These are phyloP conservation scores for Tanypteryx hageni DNA, from an alignment of 2,888 invertebrate species.

Conservation along the genomic window DNA sequence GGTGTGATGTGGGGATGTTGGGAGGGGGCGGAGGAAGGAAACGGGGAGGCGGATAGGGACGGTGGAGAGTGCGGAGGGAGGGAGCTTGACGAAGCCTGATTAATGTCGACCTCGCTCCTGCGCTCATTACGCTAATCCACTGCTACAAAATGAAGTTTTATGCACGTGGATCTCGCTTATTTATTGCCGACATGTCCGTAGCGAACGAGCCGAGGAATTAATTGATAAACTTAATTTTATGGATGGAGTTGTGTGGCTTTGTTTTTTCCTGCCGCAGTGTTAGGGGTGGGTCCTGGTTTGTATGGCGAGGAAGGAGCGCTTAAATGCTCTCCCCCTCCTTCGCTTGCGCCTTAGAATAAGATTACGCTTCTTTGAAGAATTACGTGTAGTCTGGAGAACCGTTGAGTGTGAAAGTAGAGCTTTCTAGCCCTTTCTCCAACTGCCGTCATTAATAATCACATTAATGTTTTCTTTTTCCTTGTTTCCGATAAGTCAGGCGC, in stretches of 20 bases:
- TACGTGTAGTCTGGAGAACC: neutral
- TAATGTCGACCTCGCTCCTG: constrained; percentile 67
- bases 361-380: neutral
- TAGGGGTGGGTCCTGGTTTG: neutral
- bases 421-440: neutral
- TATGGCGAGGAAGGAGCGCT: neutral
- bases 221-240: constrained; percentile 1
- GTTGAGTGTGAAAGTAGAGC: neutral
- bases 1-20: neutral
- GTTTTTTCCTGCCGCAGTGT: neutral
- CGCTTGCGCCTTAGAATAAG: neutral
- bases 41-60: constrained; percentile 68
- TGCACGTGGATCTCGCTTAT: constrained; percentile 3
- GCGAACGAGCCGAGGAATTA: constrained; percentile 26
- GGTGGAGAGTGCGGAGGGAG: constrained; percentile 30
- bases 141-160: constrained; percentile 57
- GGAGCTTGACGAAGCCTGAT: constrained; percentile 56
- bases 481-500: neutral
- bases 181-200: neutral
- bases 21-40: neutral
- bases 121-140: constrained; percentile 67
- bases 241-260: neutral
- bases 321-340: neutral
- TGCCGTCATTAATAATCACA: neutral
- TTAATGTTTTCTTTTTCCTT: neutral